A percentile compares a stretch with the other conserved stretches of the same genome.
These are phyloP conservation scores for Halichoerus grypus DNA, from an alignment of 2,113 vertebrate species.

Conservation along the genomic window DNA sequence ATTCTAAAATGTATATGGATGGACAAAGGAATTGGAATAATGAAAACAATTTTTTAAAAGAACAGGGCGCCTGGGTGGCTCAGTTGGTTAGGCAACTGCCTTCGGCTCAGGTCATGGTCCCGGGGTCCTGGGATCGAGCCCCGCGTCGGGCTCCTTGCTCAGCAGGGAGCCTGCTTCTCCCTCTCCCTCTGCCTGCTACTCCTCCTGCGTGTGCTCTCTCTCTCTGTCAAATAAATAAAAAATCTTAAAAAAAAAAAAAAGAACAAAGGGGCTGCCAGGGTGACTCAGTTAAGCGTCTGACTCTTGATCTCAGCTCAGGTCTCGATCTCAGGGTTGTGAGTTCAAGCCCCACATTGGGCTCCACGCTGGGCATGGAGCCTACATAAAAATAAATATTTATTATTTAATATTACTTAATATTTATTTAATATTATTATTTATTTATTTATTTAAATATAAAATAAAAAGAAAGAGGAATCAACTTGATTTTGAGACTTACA, in stretches of 20 bases:
- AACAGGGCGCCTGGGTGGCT: background rate
- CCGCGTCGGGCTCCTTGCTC: too few species aligned
- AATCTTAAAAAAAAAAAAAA: background rate
- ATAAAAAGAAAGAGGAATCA: background rate
- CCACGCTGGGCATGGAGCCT: background rate
- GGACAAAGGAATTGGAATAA: background rate
- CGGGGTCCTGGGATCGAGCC: too few species aligned
- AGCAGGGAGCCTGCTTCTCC: too few species aligned
- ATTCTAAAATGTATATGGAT: constrained; percentile 12
- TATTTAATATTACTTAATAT: background rate
- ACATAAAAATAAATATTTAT: background rate
- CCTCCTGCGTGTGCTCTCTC: too few species aligned
- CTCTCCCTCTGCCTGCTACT: too few species aligned
- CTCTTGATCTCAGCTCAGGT: background rate
- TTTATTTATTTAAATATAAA: background rate
- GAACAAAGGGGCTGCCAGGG: background rate
- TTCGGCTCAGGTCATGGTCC: too few species aligned
- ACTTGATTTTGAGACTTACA: background rate
- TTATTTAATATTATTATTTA: background rate
- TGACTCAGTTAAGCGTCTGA: background rate
- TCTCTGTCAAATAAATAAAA: too few species aligned
- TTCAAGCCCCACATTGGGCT: background rate
- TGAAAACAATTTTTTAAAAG: background rate
- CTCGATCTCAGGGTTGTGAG: background rate
- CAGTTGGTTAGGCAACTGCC: too few species aligned